Evolutionary conservation across 2,113 vertebrate species (phyloP), one percentile per base, ranked within the genome.

Genomic region (Oplegnathus fasciatus): DNA sequence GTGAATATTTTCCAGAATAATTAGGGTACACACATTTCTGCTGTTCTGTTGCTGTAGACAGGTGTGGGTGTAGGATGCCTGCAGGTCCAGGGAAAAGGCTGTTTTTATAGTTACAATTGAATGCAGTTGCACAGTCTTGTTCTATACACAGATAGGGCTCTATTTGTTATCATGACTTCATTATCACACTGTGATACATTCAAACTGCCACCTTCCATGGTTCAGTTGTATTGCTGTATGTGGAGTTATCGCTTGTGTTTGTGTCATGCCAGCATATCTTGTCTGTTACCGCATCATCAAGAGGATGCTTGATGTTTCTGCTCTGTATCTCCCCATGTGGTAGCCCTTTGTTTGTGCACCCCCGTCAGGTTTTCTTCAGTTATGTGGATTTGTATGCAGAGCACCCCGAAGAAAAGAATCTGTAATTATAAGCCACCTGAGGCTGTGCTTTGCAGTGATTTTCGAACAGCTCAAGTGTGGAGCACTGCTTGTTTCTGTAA

Each of bases 371-470:
- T 81, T 65, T 72, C 44, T 24, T 46, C 68, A 46, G 28, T 66
- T 67, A 17, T 42, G 24, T 74, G 83, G 40, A 74, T 86, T 74
- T 77, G 71, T 83, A 86, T 88, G 75, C 76, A 75, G 60, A 54
- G 32, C 74, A 65, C 28, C 42, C 32, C 55, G 17, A 54, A 58
- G 76, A 71, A 55, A 82, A 46, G 9, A 68, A 75, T 62, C 66
- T 80, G 71, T 85, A 85, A 88, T 90, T 78, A 83, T 48, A 55
- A 81, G 80, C 88, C 73, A 77, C 30, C 22, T 66, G 44, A 81
- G 68, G 65, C 82, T 71, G 81, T 44, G 74, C 55, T 82, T 67
- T 75, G 52, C 75, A 73, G 26, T 71, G 48, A 85, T 69, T 87
- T 74, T n/a, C 75, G 28, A 75, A 24, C 64, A 60, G 42, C 11